phyloP scores from a whole-genome alignment of 2,888 invertebrate species.

The Xylota segnis region DNA sequence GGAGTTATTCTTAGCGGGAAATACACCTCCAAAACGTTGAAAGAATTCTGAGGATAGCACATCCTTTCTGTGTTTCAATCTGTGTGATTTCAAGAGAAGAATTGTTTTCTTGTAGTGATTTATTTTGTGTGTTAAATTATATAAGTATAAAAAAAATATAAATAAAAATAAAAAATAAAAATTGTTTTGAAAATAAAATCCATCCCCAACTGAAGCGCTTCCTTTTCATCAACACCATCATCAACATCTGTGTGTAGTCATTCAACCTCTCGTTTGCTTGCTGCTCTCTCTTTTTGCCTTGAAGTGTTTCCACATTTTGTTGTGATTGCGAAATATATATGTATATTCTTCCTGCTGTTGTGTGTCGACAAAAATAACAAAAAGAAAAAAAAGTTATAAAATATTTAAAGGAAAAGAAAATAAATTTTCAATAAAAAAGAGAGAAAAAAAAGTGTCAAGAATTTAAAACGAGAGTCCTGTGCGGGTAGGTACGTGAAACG shows the following conservation, averaged over 20 bases:
- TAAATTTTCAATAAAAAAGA: constrained; percentile 8
- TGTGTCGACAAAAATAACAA: constrained; percentile 16
- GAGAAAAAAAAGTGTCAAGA: constrained; percentile 42
- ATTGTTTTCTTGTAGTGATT: background rate
- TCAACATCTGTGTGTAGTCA: constrained; percentile 57
- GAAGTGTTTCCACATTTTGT: constrained; percentile 72
- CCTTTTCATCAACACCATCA: constrained; percentile 34
- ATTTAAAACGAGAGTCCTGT: constrained; percentile 45
- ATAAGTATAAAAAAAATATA: background rate
- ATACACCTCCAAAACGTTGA: constrained; percentile 14
- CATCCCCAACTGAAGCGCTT: constrained; percentile 24
- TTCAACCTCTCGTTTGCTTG: constrained; percentile 48
- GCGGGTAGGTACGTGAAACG: constrained; percentile 23
- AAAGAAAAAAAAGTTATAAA: constrained; percentile 23
- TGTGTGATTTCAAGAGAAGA: background rate
- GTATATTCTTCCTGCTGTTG: constrained; percentile 11
- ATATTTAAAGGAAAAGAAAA: constrained; percentile 15
- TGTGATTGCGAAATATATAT: constrained; percentile 65
- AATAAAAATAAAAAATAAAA: constrained; percentile 9
- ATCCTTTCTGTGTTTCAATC: constrained; percentile 14
- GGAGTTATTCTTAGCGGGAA: constrained; percentile 37
- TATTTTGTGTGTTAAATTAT: background rate
- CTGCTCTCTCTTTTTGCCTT: constrained; percentile 35
- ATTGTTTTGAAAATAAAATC: background rate
- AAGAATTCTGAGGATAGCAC: constrained; percentile 7